Evolutionary conservation across 2,797 vertebrate genomes (phyloP).

Genomic region (Sebastiscus albofasciatus): DNA sequence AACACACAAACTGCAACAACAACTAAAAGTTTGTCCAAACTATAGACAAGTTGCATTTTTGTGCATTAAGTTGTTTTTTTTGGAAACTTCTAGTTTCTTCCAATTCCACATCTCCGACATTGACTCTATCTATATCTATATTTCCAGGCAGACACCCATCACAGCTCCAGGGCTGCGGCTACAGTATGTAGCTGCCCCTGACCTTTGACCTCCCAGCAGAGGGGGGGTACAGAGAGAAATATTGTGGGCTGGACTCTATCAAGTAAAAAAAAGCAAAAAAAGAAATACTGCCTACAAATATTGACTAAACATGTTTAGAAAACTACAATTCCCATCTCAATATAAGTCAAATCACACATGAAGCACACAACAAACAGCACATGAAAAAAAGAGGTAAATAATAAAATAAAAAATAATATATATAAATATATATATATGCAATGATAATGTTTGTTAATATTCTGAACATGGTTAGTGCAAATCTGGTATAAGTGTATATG

Average conservation of each 20-base stretch:
- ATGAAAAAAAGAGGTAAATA: too few relatives aligned
- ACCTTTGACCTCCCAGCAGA: neutral
- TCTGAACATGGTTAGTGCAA: too few relatives aligned
- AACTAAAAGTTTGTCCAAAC: conserved; percentile 54
- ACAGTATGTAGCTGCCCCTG: neutral
- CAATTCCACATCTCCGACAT: neutral
- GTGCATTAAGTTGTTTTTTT: neutral
- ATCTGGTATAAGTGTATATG: too few relatives aligned
- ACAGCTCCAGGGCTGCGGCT: neutral
- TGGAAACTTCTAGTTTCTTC: neutral
- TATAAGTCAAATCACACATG: too few relatives aligned
- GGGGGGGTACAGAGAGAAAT: neutral
- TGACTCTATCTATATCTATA: neutral
- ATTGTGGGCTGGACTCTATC: neutral
- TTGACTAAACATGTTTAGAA: neutral
- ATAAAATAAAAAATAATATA: too few relatives aligned
- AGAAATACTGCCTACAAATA: neutral
- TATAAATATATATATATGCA: too few relatives aligned
- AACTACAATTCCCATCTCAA: neutral
- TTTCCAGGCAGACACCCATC: neutral
- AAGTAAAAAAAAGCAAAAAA: neutral
- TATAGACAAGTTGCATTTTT: conserved; percentile 39
- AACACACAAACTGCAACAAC: conserved; percentile 43
- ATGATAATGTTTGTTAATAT: too few relatives aligned
- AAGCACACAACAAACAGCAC: too few relatives aligned